Percentiles rank a stretch among this genome's conserved stretches.
phyloP scores from a whole-genome alignment of 2,113 vertebrate genomes.

The Craseonycteris thonglongyai region DNA sequence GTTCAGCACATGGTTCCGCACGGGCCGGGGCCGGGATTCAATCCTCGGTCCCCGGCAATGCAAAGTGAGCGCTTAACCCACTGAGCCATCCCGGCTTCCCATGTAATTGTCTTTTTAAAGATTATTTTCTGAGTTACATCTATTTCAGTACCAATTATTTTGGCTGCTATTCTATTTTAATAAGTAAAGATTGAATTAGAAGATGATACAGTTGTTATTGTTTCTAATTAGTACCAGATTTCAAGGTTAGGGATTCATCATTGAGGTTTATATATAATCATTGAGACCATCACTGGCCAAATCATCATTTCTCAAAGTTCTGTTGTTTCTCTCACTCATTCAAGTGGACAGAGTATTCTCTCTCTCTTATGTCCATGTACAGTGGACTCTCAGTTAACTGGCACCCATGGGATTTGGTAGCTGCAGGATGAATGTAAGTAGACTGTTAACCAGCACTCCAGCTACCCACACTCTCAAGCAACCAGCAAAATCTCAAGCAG shows the following conservation, averaged over 20 bases:
- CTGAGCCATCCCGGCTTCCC: too few species aligned
- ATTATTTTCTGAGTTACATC: background rate
- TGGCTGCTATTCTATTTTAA: background rate
- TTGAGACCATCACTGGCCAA: background rate
- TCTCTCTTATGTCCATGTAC: background rate
- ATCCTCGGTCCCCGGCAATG: too few species aligned
- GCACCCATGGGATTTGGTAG: too few species aligned
- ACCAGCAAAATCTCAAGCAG: too few species aligned
- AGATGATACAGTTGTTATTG: background rate
- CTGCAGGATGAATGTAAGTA: too few species aligned
- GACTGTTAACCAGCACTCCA: too few species aligned
- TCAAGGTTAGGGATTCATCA: conserved; percentile 20
- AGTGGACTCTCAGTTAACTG: too few species aligned
- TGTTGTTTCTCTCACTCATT: background rate
- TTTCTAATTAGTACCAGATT: conserved; percentile 4
- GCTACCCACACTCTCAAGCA: too few species aligned
- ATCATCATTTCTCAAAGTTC: background rate
- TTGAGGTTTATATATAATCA: background rate
- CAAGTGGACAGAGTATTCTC: background rate
- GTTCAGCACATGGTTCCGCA: too few species aligned
- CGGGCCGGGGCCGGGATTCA: too few species aligned
- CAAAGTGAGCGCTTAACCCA: too few species aligned
- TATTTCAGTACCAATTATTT: background rate
- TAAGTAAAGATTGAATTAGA: background rate
- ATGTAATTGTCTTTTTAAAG: background rate